phyloP scores from a whole-genome alignment of 1,140 invertebrate species.

The Orius laevigatus region DNA sequence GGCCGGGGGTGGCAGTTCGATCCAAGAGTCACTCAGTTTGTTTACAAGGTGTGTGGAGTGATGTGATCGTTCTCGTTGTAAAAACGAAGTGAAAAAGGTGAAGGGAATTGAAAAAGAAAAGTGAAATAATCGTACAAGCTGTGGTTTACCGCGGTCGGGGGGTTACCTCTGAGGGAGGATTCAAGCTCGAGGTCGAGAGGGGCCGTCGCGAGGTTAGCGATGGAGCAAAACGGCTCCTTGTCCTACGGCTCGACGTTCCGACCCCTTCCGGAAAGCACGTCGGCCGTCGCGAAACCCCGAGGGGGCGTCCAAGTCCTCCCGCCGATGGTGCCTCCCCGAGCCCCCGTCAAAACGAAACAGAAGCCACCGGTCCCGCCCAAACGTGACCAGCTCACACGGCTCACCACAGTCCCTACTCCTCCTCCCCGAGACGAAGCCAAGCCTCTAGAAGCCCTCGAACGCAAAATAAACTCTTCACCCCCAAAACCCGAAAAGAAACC shows the following conservation, averaged over 20 bases:
- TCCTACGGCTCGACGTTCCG: slow-evolving; percentile 12
- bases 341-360: slow-evolving; percentile 15
- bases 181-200: slow-evolving; percentile 8
- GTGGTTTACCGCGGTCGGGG: slow-evolving; percentile 23
- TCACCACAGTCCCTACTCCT: slow-evolving; percentile 18
- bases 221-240: slow-evolving; percentile 6
- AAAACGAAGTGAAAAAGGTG: neutral
- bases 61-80: neutral
- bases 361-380: slow-evolving; percentile 21
- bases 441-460: slow-evolving; percentile 8
- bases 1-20: slow-evolving; percentile 8
- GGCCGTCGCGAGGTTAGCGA: neutral
- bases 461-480: slow-evolving; percentile 9
- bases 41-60: slow-evolving; percentile 12
- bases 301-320: slow-evolving; percentile 20
- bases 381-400: slow-evolving; percentile 19
- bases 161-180: slow-evolving; percentile 22
- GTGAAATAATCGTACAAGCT: slow-evolving; percentile 16
- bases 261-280: slow-evolving; percentile 9
- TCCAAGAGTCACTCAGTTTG: slow-evolving; percentile 10
- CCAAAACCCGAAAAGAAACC: slow-evolving; percentile 3
- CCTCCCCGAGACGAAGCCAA: slow-evolving; percentile 10
- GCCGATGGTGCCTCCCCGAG: slow-evolving; percentile 16
- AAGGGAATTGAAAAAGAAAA: slow-evolving; percentile 2
- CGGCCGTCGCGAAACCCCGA: slow-evolving; percentile 14